Percentiles rank a stretch among this genome's conserved stretches.
Conservation (phyloP, 2,797 vertebrate species). For the Rhabdomys pumilio region DNA sequence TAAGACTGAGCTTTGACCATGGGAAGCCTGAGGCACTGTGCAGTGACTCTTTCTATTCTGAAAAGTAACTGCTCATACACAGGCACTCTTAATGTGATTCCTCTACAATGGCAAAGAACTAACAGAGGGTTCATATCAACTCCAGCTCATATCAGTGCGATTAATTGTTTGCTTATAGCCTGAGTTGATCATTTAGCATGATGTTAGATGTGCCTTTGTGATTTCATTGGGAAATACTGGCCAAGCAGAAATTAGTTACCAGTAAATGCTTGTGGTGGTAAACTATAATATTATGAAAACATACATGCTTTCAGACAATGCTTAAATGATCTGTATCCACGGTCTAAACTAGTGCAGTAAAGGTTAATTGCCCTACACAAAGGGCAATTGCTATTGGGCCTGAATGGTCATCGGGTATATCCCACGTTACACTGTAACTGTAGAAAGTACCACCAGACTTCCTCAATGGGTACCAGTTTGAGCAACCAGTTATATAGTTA, state of each 20-base stretch:
- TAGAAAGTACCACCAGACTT: neutral
- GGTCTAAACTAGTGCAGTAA: neutral
- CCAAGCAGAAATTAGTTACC: constrained; percentile 56
- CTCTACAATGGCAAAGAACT: neutral
- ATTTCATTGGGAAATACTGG: neutral
- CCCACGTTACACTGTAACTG: neutral
- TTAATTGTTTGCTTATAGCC: constrained; percentile 21
- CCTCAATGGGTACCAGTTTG: constrained; percentile 19
- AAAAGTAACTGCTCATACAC: constrained; percentile 5
- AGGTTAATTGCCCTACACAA: neutral
- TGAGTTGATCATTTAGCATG: constrained; percentile 3
- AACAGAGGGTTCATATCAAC: neutral
- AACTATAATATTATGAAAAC: constrained; percentile 4
- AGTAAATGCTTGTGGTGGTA: neutral
- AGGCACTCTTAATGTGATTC: neutral
- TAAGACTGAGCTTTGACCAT: constrained; percentile 15
- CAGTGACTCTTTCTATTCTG: neutral
- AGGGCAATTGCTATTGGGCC: neutral
- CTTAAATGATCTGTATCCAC: neutral
- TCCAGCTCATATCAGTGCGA: neutral
- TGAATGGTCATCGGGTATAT: neutral
- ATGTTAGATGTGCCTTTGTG: neutral
- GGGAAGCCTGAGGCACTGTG: neutral
- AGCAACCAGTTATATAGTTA: neutral
- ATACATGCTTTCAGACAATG: neutral